Base-by-base conservation (phyloP, 2,113 vertebrate species). In the Lamprotornis superbus region DNA sequence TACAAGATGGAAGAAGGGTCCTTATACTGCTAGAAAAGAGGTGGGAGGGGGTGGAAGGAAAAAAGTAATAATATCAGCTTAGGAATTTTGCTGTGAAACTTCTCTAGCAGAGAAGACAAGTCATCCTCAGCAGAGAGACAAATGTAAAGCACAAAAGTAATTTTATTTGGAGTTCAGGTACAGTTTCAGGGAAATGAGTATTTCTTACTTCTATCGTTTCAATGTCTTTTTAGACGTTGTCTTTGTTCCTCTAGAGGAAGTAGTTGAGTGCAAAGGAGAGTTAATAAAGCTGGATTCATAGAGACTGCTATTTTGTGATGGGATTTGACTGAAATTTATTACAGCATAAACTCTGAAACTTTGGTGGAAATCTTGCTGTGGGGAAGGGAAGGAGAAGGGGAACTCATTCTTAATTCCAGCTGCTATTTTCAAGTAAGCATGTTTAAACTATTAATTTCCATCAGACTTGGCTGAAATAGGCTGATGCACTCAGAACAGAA, bases 11-110 rank as follows among this genome's bases (percentile, higher is more conserved):
- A 84, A 85, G 55, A 3, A 2, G 17, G 50, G 30, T 37, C 24
- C 59, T 52, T 42, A 27, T 7, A 31, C 5, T 33, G 35, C 33
- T 39, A 61, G 33, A 12, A 75, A 77, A 85, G 11, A 22, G 5
- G 4, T 1, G 5, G 2, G 2, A 4, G 4, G 5, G 1, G 16
- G 28, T 9, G 23, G 25, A 3, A 33, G 14, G 11, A 5, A 23
- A 12, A n/a, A 28, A 49, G 30, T 1, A 18, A 55, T 70, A 65
- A 35, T 2, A 31, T 55, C 18, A 74, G 4, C 5, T 65, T 28
- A 40, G 19, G 57, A 76, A 65, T 57, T 90, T 42, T 85, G 31
- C 15, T 69, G 25, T 53, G 42, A 42, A 65, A 31, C 15, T 64
- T 60, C 28, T 60, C 49, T 27, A 59, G 59, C 15, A 60, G 28